Evolutionary conservation across 2,113 vertebrate species (phyloP).

Genomic region (Sakesphorus luctuosus): DNA sequence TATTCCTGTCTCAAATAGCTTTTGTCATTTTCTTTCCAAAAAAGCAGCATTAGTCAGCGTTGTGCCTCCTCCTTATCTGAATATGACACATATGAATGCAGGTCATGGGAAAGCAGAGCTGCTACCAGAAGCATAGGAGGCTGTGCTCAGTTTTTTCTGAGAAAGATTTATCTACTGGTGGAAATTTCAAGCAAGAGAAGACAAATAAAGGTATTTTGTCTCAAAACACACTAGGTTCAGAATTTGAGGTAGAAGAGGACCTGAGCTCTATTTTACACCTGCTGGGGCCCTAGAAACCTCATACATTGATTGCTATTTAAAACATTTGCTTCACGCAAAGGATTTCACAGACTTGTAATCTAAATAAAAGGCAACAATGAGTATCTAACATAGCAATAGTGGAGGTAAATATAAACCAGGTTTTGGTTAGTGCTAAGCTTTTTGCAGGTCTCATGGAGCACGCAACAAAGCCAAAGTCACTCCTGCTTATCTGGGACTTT

Average conservation of each 20-base stretch:
- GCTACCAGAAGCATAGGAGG: neutral
- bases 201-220: neutral
- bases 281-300: neutral
- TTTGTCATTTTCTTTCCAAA: constrained; percentile 52
- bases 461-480: neutral
- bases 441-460: neutral
- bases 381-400: neutral
- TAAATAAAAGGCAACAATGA: neutral
- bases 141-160: neutral
- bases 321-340: neutral
- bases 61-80: constrained; percentile 25
- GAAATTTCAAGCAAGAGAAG: neutral
- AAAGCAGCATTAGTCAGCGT: constrained; percentile 33
- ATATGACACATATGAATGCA: neutral
- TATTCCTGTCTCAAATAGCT: constrained; percentile 42
- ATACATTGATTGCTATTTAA: neutral
- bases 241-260: neutral
- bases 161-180: neutral
- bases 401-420: neutral
- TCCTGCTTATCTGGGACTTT: neutral
- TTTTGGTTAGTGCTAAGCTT: neutral
- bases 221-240: neutral
- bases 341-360: neutral
- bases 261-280: neutral
- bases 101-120: constrained; percentile 2